Conservation (phyloP, 2,888 invertebrate species). For the Chromoteleia sp. region DNA sequence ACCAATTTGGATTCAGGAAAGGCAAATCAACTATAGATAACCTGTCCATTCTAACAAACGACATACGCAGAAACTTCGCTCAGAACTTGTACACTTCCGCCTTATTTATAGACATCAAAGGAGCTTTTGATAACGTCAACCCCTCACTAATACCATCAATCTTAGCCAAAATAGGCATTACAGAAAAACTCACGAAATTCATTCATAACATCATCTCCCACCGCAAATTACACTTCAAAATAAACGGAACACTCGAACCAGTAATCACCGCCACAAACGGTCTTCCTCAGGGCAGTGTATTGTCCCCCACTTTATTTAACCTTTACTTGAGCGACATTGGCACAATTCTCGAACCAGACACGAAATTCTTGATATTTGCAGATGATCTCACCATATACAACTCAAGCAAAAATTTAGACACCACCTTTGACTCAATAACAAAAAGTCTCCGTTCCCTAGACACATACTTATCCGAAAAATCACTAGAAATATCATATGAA, state of each 20-base stretch:
- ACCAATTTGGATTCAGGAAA: conserved; percentile 20
- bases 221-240: conserved; percentile 5
- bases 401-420: background rate
- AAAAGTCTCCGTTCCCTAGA: background rate
- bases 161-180: background rate
- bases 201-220: background rate
- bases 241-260: conserved; percentile 8
- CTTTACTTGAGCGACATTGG: background rate
- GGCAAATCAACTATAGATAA: conserved; percentile 13
- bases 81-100: background rate
- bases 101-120: conserved; percentile 8
- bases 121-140: conserved; percentile 30
- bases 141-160: background rate
- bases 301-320: conserved; percentile 10
- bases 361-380: conserved; percentile 5
- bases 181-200: conserved; percentile 4
- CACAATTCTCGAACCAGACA: too few relatives aligned
- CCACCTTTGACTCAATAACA: background rate
- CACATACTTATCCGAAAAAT: background rate
- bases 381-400: conserved; percentile 6
- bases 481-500: background rate
- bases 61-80: background rate
- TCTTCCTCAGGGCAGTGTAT: conserved; percentile 5
- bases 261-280: background rate
- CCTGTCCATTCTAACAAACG: background rate